Conservation (phyloP, 2,113 vertebrate genomes). For the Himantopus leucocephalus region DNA sequence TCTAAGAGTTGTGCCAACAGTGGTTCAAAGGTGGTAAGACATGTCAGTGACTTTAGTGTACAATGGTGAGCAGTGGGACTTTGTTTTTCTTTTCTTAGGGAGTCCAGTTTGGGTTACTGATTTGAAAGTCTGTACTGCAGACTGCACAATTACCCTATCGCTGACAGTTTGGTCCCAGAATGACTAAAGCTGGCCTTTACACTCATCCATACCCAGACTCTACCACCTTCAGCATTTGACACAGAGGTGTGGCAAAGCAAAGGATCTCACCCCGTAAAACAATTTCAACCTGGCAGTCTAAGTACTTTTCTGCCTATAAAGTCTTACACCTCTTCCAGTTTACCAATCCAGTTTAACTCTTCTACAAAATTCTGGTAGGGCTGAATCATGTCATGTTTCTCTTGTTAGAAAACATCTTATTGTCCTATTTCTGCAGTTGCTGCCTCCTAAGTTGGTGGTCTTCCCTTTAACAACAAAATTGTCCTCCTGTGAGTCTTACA, state of each 20-base stretch:
- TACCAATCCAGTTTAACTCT: not conserved
- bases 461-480: not conserved
- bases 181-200: not conserved
- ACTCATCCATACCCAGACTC: not conserved
- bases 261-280: not conserved
- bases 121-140: not conserved
- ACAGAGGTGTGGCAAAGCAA: not conserved
- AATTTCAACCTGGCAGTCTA: not conserved
- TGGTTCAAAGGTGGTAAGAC: not conserved
- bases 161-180: not conserved
- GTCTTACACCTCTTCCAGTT: not conserved
- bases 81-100: not conserved
- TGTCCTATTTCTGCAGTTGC: not conserved
- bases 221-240: fast-evolving
- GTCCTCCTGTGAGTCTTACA: fast-evolving
- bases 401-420: not conserved
- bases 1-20: not conserved
- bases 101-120: not conserved
- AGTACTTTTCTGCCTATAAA: not conserved
- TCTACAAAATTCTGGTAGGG: not conserved
- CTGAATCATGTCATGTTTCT: not conserved
- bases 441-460: not conserved
- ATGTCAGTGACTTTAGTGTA: fast-evolving
- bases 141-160: not conserved
- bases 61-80: fast-evolving